These are phyloP conservation scores for Varanus komodoensis DNA, from an alignment of 2,113 vertebrate genomes.

Conservation along the genomic window DNA sequence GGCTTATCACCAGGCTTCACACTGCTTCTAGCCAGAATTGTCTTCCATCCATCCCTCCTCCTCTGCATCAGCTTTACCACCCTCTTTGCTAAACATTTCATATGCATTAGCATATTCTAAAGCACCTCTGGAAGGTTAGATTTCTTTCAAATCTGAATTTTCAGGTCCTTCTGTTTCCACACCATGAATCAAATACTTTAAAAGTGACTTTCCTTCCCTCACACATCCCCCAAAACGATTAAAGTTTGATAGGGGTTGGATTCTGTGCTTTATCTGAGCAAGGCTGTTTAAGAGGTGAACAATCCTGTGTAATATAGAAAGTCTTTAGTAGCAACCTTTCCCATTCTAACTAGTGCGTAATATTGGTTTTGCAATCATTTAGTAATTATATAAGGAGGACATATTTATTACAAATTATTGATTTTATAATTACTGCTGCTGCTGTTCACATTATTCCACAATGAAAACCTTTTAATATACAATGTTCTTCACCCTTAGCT, in stretches of 20 bases:
- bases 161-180: not conserved
- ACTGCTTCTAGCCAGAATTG: not conserved
- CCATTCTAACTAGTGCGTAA: slow-evolving; percentile 79
- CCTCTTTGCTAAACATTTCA: not conserved
- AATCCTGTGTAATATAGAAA: slow-evolving; percentile 77
- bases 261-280: slow-evolving; percentile 76
- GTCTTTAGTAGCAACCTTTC: slow-evolving; percentile 79
- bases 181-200: slow-evolving; percentile 64
- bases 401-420: slow-evolving; percentile 87
- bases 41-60: not conserved
- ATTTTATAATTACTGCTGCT: slow-evolving; percentile 85
- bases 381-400: slow-evolving; percentile 85
- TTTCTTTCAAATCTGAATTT: slow-evolving; percentile 69
- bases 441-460: slow-evolving; percentile 81
- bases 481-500: slow-evolving; percentile 76
- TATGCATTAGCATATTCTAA: slow-evolving; percentile 31
- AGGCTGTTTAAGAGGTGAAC: slow-evolving; percentile 78
- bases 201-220: not conserved
- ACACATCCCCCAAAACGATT: slow-evolving; percentile 35
- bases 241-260: slow-evolving; percentile 74
- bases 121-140: slow-evolving; percentile 6
- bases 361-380: slow-evolving; percentile 85
- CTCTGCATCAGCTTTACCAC: no score
- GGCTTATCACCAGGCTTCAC: not conserved
- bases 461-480: slow-evolving; percentile 85